A percentile compares a stretch with the other conserved stretches of the same genome.
Evolutionary conservation across 1,140 invertebrate genomes (phyloP).

Genomic region (Teleopsis dalmanni): DNA sequence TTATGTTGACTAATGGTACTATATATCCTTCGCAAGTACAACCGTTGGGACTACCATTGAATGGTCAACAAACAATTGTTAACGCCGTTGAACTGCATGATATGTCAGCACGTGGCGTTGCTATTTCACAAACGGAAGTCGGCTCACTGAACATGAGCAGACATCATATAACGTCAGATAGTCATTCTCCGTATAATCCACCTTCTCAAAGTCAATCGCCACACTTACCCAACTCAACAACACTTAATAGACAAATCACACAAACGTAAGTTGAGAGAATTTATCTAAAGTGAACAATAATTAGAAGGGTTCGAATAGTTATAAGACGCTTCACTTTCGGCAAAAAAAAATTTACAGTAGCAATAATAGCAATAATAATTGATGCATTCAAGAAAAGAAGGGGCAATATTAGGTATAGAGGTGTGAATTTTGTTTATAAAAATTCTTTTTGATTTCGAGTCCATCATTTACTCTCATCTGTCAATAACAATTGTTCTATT

Average conservation of each 20-base stretch:
- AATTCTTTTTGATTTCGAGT: too few species aligned
- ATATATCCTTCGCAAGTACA: conserved; percentile 35
- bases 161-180: conserved; percentile 33
- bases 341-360: too few species aligned
- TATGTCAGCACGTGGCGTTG: conserved; percentile 21
- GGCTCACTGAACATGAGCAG: conserved; percentile 17
- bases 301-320: background rate
- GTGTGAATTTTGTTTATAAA: too few species aligned
- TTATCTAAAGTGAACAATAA: background rate
- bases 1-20: conserved; percentile 22
- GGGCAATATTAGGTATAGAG: too few species aligned
- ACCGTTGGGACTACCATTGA: conserved; percentile 14
- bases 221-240: conserved; percentile 34
- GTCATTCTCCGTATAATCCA: conserved; percentile 34
- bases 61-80: conserved; percentile 22
- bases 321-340: too few species aligned
- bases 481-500: too few species aligned
- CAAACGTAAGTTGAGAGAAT: conserved; percentile 35
- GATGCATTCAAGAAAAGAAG: too few species aligned
- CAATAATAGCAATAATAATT: too few species aligned
- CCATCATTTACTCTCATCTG: too few species aligned
- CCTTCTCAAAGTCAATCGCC: conserved; percentile 39
- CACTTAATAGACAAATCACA: conserved; percentile 42
- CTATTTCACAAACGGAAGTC: conserved; percentile 12
- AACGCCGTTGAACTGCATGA: conserved; percentile 30